These are phyloP conservation scores for Eristalis pertinax DNA, from an alignment of 2,888 invertebrate genomes.

Conservation along the genomic window DNA sequence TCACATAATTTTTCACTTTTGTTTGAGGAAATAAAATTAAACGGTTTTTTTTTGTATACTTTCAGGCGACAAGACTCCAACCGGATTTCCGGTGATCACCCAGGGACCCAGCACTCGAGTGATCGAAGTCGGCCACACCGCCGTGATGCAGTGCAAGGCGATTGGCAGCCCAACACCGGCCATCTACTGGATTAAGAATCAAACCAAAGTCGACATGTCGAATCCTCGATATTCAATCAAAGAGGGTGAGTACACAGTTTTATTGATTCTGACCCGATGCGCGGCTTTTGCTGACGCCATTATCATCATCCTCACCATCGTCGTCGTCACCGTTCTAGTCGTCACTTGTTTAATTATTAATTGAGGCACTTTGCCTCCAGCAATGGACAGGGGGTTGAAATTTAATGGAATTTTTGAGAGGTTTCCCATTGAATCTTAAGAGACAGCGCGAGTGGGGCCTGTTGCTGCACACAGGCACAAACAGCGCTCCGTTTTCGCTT, in stretches of 20 bases:
- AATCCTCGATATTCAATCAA: conserved; percentile 93
- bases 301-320: neutral
- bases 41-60: conserved; percentile 45
- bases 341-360: conserved; percentile 60
- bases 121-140: conserved; percentile 96
- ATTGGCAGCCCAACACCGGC: conserved; percentile 90
- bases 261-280: neutral
- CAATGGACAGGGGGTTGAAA: conserved; percentile 14
- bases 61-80: conserved; percentile 91
- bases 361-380: conserved; percentile 43
- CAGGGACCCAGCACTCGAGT: conserved; percentile 95
- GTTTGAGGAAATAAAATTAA: conserved; percentile 41
- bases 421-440: neutral
- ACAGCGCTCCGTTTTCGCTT: neutral
- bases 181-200: conserved; percentile 97
- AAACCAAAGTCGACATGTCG: conserved; percentile 92
- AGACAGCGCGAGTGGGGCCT: neutral
- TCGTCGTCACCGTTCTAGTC: neutral
- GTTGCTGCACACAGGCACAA: conserved; percentile 31
- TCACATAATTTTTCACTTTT: too few relatives aligned
- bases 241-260: conserved; percentile 84
- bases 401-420: conserved; percentile 38
- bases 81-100: conserved; percentile 94
- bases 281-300: too few relatives aligned
- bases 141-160: conserved; percentile 94